Evolutionary conservation across 2,888 invertebrate genomes (phyloP).

Genomic region (Nasonovia ribisnigri): DNA sequence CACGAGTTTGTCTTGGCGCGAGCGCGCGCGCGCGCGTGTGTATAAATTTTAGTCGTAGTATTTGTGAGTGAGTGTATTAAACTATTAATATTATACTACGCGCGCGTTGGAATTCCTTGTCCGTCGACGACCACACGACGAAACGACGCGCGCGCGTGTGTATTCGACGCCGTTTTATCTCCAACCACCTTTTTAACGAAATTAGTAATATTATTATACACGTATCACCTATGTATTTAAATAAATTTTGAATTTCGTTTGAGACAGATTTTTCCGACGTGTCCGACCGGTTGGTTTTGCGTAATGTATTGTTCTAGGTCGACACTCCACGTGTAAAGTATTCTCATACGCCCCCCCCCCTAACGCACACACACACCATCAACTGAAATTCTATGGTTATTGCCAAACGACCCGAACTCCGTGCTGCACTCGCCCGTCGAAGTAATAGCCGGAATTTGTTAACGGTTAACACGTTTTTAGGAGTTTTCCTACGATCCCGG

Average conservation of each 20-base stretch:
- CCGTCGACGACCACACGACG: slow-evolving; percentile 11
- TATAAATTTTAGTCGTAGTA: neutral
- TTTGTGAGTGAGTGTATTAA: neutral
- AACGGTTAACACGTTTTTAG: neutral
- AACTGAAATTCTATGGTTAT: neutral
- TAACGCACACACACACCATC: neutral
- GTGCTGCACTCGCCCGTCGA: neutral
- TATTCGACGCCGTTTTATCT: neutral
- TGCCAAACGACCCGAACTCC: neutral
- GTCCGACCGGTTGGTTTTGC: neutral
- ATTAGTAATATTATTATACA: neutral
- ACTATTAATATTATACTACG: slow-evolving; percentile 6
- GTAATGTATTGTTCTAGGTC: neutral
- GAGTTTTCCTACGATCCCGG: neutral
- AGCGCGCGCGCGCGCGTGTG: neutral
- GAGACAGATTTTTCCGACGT: neutral
- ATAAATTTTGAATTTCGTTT: neutral
- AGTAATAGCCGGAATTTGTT: neutral
- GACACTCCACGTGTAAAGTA: neutral
- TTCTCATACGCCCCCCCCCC: neutral
- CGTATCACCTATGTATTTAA: neutral
- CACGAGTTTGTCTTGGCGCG: slow-evolving; percentile 45
- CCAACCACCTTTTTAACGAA: neutral
- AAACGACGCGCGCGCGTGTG: neutral
- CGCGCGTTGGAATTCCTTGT: slow-evolving; percentile 47